Percentiles rank a stretch among this genome's conserved stretches.
phyloP scores from a whole-genome alignment of 1,140 invertebrate species.

The Drosophila orosa region DNA sequence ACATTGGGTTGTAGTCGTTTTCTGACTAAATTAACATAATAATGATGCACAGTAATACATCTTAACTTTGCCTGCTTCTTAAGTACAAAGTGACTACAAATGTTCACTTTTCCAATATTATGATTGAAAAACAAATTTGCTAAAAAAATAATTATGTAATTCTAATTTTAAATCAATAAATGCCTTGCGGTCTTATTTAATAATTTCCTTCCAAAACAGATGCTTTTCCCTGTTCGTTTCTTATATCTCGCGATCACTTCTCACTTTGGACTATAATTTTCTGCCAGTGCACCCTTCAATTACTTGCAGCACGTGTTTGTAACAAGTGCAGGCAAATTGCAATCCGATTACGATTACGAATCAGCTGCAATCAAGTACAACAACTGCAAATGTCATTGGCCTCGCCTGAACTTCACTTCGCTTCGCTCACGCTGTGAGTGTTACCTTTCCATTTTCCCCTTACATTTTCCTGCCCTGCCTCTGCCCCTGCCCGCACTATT shows the following conservation, averaged over 20 bases:
- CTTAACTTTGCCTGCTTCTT: too few relatives aligned
- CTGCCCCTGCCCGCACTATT: conserved; percentile 6
- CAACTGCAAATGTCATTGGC: conserved; percentile 75
- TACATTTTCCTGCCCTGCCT: not conserved
- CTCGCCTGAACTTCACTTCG: conserved; percentile 60
- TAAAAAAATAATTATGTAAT: too few relatives aligned
- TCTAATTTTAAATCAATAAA: too few relatives aligned
- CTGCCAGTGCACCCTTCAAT: conserved; percentile 33
- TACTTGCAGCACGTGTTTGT: conserved; percentile 54
- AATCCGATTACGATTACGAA: conserved; percentile 81
- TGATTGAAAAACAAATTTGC: too few relatives aligned
- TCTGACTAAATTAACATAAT: too few relatives aligned
- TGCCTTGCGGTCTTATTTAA: too few relatives aligned
- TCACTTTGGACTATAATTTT: not conserved
- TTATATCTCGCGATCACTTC: too few relatives aligned
- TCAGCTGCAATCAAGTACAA: conserved; percentile 62
- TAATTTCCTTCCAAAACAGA: too few relatives aligned
- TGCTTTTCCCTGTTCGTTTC: not conserved
- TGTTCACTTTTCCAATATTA: too few relatives aligned
- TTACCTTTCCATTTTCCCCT: conserved; percentile 33
- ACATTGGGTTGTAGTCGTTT: not conserved
- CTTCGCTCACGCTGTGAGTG: conserved; percentile 24
- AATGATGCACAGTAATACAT: too few relatives aligned
- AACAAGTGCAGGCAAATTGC: conserved; percentile 75
- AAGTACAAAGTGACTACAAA: too few relatives aligned